Percentiles rank a stretch among this genome's conserved stretches.
Conservation (phyloP, 1,140 invertebrate genomes). For the Belonocnema kinseyi region DNA sequence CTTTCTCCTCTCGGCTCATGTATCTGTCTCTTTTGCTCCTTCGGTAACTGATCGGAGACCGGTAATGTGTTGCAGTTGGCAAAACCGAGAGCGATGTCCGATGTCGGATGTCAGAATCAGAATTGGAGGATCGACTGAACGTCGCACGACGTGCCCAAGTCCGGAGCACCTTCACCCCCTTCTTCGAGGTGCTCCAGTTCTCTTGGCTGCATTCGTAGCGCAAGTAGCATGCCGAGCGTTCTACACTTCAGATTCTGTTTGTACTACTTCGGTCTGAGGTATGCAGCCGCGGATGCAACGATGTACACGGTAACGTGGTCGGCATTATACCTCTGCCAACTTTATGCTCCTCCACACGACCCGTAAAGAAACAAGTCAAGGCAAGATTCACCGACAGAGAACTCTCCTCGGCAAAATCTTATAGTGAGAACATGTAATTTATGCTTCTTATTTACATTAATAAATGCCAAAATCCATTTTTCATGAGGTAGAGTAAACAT, state of each 20-base stretch:
- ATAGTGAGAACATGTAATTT: no score
- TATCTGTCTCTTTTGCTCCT: not conserved
- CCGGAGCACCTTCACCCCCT: not conserved
- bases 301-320: slow-evolving; percentile 25
- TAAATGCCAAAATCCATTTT: no score
- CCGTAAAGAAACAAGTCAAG: slow-evolving; percentile 28
- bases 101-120: no score
- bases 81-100: no score
- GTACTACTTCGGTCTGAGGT: slow-evolving; percentile 27
- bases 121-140: no score
- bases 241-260: slow-evolving; percentile 28
- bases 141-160: no score
- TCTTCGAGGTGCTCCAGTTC: slow-evolving; percentile 14
- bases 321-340: slow-evolving; percentile 18
- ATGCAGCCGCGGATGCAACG: slow-evolving; percentile 16
- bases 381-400: not conserved
- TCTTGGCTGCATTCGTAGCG: slow-evolving; percentile 10
- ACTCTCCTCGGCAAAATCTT: no score
- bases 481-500: no score
- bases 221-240: slow-evolving; percentile 20
- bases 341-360: slow-evolving; percentile 22
- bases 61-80: no score
- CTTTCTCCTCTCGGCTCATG: no score
- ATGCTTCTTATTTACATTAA: no score
- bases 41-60: no score